These are phyloP conservation scores for Meliscaeva auricollis DNA, from an alignment of 2,888 invertebrate genomes.

Conservation along the genomic window DNA sequence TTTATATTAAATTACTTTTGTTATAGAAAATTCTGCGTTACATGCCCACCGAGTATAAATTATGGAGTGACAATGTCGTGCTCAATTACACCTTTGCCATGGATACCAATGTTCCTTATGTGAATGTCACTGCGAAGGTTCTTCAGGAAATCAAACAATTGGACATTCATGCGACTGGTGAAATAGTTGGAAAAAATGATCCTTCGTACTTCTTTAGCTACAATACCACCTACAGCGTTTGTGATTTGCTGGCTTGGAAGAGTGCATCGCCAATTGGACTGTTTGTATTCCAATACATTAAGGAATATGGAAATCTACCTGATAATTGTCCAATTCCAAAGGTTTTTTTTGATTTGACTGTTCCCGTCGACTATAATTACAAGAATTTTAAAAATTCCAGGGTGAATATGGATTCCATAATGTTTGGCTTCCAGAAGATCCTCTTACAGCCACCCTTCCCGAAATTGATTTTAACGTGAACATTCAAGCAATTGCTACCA, in stretches of 20 bases:
- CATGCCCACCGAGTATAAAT: conserved; percentile 80
- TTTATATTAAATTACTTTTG: neutral
- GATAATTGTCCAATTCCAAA: conserved; percentile 81
- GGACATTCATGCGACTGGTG: conserved; percentile 79
- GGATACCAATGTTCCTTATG: conserved; percentile 80
- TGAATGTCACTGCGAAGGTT: conserved; percentile 81
- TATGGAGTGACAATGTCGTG: conserved; percentile 81
- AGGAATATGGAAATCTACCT: conserved; percentile 79
- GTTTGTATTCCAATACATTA: conserved; percentile 78
- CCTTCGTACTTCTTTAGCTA: conserved; percentile 78
- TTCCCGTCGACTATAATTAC: too few species aligned
- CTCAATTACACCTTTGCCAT: conserved; percentile 79
- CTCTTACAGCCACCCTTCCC: conserved; percentile 79
- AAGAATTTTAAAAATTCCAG: conserved; percentile 78
- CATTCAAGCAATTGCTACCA: conserved; percentile 76
- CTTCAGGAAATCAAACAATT: conserved; percentile 79
- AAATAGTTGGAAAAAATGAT: conserved; percentile 79
- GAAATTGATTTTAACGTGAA: conserved; percentile 80
- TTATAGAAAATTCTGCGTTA: conserved; percentile 82
- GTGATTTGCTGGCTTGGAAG: conserved; percentile 79
- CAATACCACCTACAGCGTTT: conserved; percentile 81
- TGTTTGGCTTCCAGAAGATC: conserved; percentile 82
- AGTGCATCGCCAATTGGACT: conserved; percentile 80
- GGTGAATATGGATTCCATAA: conserved; percentile 80
- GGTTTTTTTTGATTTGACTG: conserved; percentile 63